Evolutionary conservation across 2,113 vertebrate species (phyloP).

Genomic region (Salvelinus alpinus): DNA sequence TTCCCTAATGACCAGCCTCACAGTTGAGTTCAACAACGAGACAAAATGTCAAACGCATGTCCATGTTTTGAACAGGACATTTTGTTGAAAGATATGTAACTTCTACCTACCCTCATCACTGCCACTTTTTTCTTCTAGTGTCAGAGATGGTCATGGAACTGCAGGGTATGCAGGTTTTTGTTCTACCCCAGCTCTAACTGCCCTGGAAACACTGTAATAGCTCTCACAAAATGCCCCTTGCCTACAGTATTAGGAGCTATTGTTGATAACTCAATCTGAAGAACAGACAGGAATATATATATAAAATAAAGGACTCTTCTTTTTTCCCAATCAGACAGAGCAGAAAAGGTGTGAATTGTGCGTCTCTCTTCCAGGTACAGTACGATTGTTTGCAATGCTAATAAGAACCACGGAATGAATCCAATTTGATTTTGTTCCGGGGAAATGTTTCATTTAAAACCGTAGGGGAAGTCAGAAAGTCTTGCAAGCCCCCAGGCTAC

Average conservation of each 20-base stretch:
- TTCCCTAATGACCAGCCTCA: conserved; percentile 56
- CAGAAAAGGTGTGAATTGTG: neutral
- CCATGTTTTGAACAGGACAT: conserved; percentile 14
- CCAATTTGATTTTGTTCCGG: conserved; percentile 12
- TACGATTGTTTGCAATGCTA: conserved; percentile 18
- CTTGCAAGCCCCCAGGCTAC: conserved; percentile 12
- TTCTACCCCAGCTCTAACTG: neutral
- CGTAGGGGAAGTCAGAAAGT: conserved; percentile 30
- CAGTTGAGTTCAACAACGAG: conserved; percentile 42
- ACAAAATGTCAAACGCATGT: conserved; percentile 42
- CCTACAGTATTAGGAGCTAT: neutral
- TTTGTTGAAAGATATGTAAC: neutral
- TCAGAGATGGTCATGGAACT: no score
- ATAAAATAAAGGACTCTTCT: neutral
- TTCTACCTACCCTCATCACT: no score
- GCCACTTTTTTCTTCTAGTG: no score
- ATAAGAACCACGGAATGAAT: conserved; percentile 41
- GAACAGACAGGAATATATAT: neutral
- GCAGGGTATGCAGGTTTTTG: neutral
- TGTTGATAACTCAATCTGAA: neutral
- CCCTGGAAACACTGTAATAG: no score
- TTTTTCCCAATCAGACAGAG: neutral
- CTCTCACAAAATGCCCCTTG: neutral
- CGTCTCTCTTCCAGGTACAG: neutral
- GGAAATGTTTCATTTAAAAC: conserved; percentile 30